Evolutionary conservation across 2,113 vertebrate genomes (phyloP).

Genomic region (Heterotilapia buettikoferi): DNA sequence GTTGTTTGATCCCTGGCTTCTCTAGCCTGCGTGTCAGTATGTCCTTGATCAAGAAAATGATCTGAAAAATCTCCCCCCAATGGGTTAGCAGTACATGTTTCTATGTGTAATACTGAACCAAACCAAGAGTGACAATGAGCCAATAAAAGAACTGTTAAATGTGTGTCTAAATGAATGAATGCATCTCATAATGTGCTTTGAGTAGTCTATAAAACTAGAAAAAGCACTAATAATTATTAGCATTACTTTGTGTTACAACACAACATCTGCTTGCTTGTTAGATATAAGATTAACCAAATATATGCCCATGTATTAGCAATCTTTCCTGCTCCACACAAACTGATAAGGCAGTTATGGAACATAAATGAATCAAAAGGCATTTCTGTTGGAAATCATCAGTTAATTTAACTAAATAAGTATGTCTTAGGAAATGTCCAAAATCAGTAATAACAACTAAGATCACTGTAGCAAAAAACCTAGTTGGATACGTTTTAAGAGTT

Average conservation of each 20-base stretch:
- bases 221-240: not conserved
- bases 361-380: not conserved
- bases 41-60: not conserved
- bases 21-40: not conserved
- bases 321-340: not conserved
- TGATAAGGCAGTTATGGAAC: not conserved
- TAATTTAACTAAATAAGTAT: not conserved
- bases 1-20: not conserved
- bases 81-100: not conserved
- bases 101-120: not conserved
- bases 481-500: constrained; percentile 12
- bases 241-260: not conserved
- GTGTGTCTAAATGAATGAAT: not conserved
- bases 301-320: not conserved
- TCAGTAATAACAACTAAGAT: not conserved
- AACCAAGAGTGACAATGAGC: not conserved
- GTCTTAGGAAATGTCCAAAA: not conserved
- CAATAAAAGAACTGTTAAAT: not conserved
- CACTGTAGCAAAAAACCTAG: not conserved
- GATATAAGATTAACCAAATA: not conserved
- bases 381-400: not conserved
- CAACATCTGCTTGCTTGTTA: not conserved
- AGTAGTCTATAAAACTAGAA: not conserved
- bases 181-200: rapidly evolving
- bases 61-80: not conserved